Evolutionary conservation across 1,140 invertebrate species (phyloP), one percentile per base, ranked within the genome.

Genomic region (Megalonaias nervosa): DNA sequence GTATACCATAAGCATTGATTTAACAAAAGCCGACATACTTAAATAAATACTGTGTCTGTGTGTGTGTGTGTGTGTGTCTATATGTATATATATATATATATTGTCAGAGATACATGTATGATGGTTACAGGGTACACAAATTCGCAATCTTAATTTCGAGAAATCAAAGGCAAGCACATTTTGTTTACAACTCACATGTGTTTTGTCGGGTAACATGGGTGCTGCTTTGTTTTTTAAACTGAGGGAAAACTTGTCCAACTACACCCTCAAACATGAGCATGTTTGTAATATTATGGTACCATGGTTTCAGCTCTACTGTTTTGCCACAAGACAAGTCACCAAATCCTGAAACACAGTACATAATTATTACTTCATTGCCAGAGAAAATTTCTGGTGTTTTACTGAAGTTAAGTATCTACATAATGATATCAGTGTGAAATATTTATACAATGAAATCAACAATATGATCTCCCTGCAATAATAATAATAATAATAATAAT

Each of bases 231-330:
- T 67, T 59, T n/a, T 67, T 23, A 66, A 72, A 62, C 56, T 78
- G 71, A 74, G 77, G 61, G 58, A 73, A 78, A 74, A 82, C 78
- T 5, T 81, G 79, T 38, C 79, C 83, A 66, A 86, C 81, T 5
- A 81, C 75, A 55, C 82, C 77, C 64, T 79, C 78, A 77, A 81
- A 84, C 17, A 81, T 74, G 1, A 82, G 67, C 23, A 83, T 60
- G 15, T 82, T 69, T 0, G 70, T 57, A 0, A 79, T 77, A 31
- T 81, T 26, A 17, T 21, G 82, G 61, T 59, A 82, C 58, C 38
- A 72, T 56, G 71, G 59, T 26, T 73, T 17, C 15, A 79, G 14
- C 55, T 79, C 80, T 13, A 86, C 77, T 16, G 79, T 61, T 56
- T 79, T 67, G 48, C 70, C 71, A 80, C 84, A 86, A 1, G 79